Evolutionary conservation across 30 jellyfish, hydroid and myxozoan genomes (phyloP), one percentile per base, ranked within the genome.

Genomic region (Sanderia malayensis): DNA sequence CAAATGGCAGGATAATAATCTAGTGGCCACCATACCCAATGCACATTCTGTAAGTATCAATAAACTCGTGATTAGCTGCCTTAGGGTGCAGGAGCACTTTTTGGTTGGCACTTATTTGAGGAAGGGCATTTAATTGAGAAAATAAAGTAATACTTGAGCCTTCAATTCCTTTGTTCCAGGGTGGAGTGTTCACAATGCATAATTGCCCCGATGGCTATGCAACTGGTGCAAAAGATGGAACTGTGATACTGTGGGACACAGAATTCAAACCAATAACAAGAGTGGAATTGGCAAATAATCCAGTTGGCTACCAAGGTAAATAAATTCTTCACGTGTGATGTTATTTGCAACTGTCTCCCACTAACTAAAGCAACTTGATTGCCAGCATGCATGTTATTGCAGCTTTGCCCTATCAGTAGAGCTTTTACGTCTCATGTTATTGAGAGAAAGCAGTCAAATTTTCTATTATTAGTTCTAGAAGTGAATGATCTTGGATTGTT

Each of bases 151-250:
- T n/a, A n/a, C n/a, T n/a, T n/a, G n/a, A n/a, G n/a, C n/a, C n/a
- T n/a, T n/a, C n/a, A n/a, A n/a, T n/a, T n/a, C n/a, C 55, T 41
- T 15, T 41, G 21, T 70, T 52, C 70, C 31, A 90, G 97, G 97
- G 97, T 24, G 97, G 95, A 2, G 95, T 90, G 1, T 90, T 82
- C 53, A 90, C 97, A 18, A 71, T 90, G 94, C 80, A 83, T 66
- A 68, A 94, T 23, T 74, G 96, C 31, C 87, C 97, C 19, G 97
- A 90, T 77, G 97, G 97, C 24, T 90, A 82, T 72, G 95, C 97
- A 8, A 82, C 93, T 29, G 97, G 97, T 9, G 82, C 97, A 18
- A 90, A 90, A 66, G 97, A 90, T 72, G 97, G 97, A 17, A 76
- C 96, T 52, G 94, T 82, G 32, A 95, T 82, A 30, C 94, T 90